A percentile compares a stretch with the other conserved stretches of the same genome.
phyloP scores from a whole-genome alignment of 2,797 vertebrate species.

The Coregonus ussuriensis region DNA sequence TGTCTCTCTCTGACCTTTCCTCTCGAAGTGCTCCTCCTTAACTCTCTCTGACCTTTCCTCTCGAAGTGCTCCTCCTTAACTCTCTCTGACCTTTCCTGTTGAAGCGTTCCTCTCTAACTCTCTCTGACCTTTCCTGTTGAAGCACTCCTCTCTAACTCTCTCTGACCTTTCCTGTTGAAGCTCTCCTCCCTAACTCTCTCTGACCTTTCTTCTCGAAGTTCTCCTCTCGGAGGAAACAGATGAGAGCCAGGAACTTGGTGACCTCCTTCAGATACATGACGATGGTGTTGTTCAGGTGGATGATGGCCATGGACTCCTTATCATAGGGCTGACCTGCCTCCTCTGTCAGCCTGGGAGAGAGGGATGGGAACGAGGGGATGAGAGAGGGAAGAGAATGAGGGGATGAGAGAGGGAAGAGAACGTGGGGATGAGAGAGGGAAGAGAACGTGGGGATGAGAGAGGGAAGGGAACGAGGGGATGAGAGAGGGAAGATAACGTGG shows the following conservation, averaged over 20 bases:
- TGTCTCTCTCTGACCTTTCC: background rate
- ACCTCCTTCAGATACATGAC: slow-evolving; percentile 97
- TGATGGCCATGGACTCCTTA: slow-evolving; percentile 94
- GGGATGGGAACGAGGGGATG: too few relatives aligned
- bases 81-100: too few relatives aligned
- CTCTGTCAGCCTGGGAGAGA: slow-evolving; percentile 50
- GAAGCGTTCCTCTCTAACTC: too few relatives aligned
- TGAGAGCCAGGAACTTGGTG: slow-evolving; percentile 79
- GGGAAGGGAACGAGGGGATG: background rate
- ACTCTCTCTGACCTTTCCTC: too few relatives aligned
- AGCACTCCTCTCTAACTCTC: too few relatives aligned
- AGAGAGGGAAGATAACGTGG: background rate
- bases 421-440: background rate
- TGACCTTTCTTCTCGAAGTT: slow-evolving; percentile 93
- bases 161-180: too few relatives aligned
- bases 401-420: slow-evolving; percentile 2
- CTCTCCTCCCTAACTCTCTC: slow-evolving; percentile 45
- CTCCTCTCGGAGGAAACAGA: slow-evolving; percentile 91
- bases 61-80: too few relatives aligned
- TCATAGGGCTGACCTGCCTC: slow-evolving; percentile 85
- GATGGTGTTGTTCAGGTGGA: slow-evolving; percentile 93
- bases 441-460: background rate
- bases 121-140: too few relatives aligned
- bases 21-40: too few relatives aligned
- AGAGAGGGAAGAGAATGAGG: slow-evolving; percentile 21